Evolutionary conservation across 2,888 invertebrate species (phyloP).

Genomic region (Panopea generosa): DNA sequence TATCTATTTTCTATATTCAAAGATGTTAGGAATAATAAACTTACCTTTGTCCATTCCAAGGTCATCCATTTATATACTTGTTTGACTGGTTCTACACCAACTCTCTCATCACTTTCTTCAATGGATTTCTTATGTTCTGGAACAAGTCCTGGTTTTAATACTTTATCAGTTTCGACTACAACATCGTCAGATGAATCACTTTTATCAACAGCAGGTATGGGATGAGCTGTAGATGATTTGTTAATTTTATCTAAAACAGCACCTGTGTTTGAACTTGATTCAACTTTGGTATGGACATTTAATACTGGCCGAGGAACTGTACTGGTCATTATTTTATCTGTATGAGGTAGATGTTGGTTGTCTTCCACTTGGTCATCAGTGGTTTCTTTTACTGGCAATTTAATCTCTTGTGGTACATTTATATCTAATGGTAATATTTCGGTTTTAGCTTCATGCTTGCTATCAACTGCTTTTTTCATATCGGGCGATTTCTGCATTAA

Average conservation of each 20-base stretch:
- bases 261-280: not conserved
- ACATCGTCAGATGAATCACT: conserved; percentile 8
- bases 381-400: conserved; percentile 4
- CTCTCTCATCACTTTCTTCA: conserved; percentile 1
- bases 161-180: conserved; percentile 3
- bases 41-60: conserved; percentile 66
- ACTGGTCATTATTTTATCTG: not conserved
- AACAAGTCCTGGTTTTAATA: too few relatives aligned
- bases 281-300: not conserved
- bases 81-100: not conserved
- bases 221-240: too few relatives aligned
- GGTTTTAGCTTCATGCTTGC: not conserved
- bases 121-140: conserved; percentile 18
- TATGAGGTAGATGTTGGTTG: conserved; percentile 9
- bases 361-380: not conserved
- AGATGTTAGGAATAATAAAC: too few relatives aligned
- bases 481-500: not conserved
- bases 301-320: conserved; percentile 3
- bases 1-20: too few relatives aligned
- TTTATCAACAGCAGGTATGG: not conserved
- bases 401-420: conserved; percentile 13
- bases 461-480: not conserved
- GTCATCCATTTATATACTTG: conserved; percentile 47
- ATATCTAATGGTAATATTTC: too few relatives aligned
- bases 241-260: not conserved